Base-by-base conservation (phyloP, 1,140 invertebrate species). In the Caenorhabditis tropicalis region DNA sequence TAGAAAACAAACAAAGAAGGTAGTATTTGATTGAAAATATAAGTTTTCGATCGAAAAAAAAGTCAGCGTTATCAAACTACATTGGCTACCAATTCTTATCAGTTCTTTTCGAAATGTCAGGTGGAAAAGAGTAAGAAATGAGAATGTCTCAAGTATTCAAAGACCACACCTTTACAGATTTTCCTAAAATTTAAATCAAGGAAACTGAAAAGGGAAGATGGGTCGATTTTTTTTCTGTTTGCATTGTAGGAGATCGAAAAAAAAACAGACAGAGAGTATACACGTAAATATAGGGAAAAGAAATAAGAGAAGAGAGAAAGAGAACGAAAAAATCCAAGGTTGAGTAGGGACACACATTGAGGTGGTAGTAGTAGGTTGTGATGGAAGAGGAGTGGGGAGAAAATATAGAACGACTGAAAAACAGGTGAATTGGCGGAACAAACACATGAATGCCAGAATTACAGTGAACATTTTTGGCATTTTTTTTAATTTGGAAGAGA, bases 201-300 rank as follows among this genome's bases (percentile, higher is more conserved):
- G 58, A 36, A 36, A 7, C 49, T 3, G 16, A 51, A 33, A 19
- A 27, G 16, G 29, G 58, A 65, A 74, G 2, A 43, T 43, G 36
- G 65, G 65, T 43, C 33, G 65, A 43, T 21, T 74, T 46, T n/a
- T 74, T 74, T 74, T n/a, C n/a, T 74, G 65, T 74, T 74, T 43
- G 65, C 36, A 21, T 15, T 21, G 65, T 43, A n/a, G n/a, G 36
- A 43, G 65, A 74, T 74, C 33, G 65, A 74, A 43, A 74, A 74
- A n/a, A n/a, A 74, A 39, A 74, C 33, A 39, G 24, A 43, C 36
- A 74, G 65, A 24, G 65, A 74, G 65, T 74, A 46, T 46, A 74
- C 65, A 43, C 29, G 16, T 24, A 74, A 74, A 65, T 33, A 65
- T 33, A 33, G 27, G 53, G 16, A n/a, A 70, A 70, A 36, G n/a